Percentiles rank a stretch among this genome's conserved stretches.
phyloP scores from a whole-genome alignment of 2,113 vertebrate species.

The Tyto alba region DNA sequence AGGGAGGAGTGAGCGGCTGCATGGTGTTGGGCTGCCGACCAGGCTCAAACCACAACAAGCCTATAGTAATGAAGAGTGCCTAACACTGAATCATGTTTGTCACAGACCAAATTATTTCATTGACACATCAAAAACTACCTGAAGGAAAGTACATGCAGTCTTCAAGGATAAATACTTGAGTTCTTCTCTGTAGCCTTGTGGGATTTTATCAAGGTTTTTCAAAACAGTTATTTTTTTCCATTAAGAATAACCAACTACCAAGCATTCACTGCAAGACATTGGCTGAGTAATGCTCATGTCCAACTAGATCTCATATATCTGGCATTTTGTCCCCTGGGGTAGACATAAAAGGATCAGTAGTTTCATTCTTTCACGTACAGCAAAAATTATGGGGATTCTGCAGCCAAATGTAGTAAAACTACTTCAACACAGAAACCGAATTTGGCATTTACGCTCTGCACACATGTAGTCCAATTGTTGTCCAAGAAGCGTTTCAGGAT shows the following conservation, averaged over 20 bases:
- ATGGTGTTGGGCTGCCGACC: no score
- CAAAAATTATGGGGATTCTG: constrained; percentile 22
- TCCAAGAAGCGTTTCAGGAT: constrained; percentile 2
- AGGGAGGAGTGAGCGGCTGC: no score
- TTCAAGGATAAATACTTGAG: not conserved
- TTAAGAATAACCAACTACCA: not conserved
- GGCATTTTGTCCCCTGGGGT: constrained; percentile 17
- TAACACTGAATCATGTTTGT: not conserved
- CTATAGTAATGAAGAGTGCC: not conserved
- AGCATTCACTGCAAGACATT: not conserved
- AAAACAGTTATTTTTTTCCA: not conserved
- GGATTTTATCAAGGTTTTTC: not conserved
- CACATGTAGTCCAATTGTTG: constrained; percentile 25
- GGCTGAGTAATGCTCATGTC: not conserved
- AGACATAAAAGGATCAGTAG: constrained; percentile 40
- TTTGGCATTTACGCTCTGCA: constrained; percentile 13
- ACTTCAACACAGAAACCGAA: constrained; percentile 12
- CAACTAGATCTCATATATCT: not conserved
- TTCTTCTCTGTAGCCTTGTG: not conserved
- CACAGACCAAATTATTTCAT: not conserved
- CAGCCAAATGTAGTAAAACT: constrained; percentile 62
- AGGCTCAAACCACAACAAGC: no score
- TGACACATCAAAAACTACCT: not conserved
- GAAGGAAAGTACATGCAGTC: not conserved
- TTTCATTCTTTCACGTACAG: constrained; percentile 53